Base-by-base conservation (phyloP, 2,113 vertebrate species). In the Tragelaphus scriptus region DNA sequence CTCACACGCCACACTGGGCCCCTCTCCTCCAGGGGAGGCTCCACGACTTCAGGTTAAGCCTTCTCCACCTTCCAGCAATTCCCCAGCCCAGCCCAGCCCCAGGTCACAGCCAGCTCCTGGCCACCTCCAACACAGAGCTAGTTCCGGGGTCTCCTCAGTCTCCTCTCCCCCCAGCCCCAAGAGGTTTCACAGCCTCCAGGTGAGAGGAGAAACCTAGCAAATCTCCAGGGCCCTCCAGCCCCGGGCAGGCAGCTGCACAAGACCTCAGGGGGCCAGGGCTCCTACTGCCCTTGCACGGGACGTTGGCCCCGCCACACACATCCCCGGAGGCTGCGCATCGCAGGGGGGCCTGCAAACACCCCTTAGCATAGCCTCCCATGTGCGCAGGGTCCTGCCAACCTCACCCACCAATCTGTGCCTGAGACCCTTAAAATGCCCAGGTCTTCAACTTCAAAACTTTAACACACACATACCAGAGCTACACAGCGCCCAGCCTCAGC, bases 391-490 rank as follows among this genome's bases (percentile, higher is more conserved):
- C 28, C 79, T 9, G 4, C 47, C 15, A 3, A 30, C 28, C 47
- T 30, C 77, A 32, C 77, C 47, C 28, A 17, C 15, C 1, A 5
- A 5, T 21, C 79, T 7, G 28, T 32, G 30, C 79, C 17, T 4
- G 28, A 51, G 5, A 19, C 19, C 16, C 30, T n/a, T 23, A 14
- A 55, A 19, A 55, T 7, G 11, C 30, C 17, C 30, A 11, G 5
- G 1, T 53, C 49, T 21, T 53, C 14, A 30, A 49, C 1, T 30
- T 30, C 17, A 23, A 15, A 55, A 2, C 5, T 14, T 23, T 55
- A 4, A 82, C 1, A 23, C 14, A 23, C 4, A n/a, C 0, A 1
- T 4, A 7, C 17, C 7, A 26, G n/a, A 26, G 12, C 32, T 3
- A 7, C 23, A 15, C 2, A 7, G 17, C 79, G 8, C 32, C 7